These are phyloP conservation scores for Dendroctonus valens DNA, from an alignment of 1,140 invertebrate genomes.

Conservation along the genomic window DNA sequence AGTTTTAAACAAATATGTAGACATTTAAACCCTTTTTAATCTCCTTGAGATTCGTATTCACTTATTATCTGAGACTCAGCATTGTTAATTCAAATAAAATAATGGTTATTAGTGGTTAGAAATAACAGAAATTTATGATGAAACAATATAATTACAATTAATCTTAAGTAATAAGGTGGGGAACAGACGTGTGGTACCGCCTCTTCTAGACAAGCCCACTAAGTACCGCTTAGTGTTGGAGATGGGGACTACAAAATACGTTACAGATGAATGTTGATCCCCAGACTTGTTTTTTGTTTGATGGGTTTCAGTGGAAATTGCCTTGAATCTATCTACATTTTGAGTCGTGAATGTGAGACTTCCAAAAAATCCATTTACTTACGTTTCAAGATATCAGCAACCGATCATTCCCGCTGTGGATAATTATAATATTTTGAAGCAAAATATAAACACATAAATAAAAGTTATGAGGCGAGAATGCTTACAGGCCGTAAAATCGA, in stretches of 20 bases:
- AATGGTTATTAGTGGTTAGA: conserved; percentile 14
- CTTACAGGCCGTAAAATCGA: conserved; percentile 32
- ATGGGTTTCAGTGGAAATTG: background rate
- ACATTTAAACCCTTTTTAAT: too few species aligned
- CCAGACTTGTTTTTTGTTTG: background rate
- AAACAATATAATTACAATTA: conserved; percentile 30
- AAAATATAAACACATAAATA: background rate
- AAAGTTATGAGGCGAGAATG: background rate
- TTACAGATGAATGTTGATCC: conserved; percentile 3
- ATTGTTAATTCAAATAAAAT: conserved; percentile 5
- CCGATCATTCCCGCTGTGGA: too few species aligned
- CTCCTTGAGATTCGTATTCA: too few species aligned
- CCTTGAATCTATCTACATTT: too few species aligned
- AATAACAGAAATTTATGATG: conserved; percentile 23
- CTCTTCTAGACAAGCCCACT: conserved; percentile 27
- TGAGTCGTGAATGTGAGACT: too few species aligned
- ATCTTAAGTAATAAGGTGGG: conserved; percentile 30
- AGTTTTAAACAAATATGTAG: too few species aligned
- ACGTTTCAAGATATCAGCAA: too few species aligned
- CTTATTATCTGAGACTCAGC: too few species aligned
- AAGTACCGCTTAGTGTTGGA: conserved; percentile 21
- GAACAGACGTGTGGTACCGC: conserved; percentile 17
- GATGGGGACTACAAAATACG: conserved; percentile 2
- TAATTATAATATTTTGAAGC: too few species aligned
- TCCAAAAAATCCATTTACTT: too few species aligned